These are phyloP conservation scores for Hetaerina titia DNA, from an alignment of 2,888 invertebrate species.

Conservation along the genomic window DNA sequence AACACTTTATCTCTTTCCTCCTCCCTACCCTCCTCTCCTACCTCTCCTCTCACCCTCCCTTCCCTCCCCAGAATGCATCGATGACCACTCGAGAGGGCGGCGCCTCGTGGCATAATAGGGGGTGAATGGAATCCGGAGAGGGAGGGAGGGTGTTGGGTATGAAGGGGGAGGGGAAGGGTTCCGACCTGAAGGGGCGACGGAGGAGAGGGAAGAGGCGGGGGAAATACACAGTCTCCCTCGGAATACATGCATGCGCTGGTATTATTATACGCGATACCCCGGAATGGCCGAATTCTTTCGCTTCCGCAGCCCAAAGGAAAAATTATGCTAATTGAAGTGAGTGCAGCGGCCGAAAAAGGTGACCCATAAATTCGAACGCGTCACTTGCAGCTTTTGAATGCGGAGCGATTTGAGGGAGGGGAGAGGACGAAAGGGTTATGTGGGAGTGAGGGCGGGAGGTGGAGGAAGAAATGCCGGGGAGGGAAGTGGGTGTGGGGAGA, in stretches of 20 bases:
- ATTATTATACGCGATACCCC: not conserved
- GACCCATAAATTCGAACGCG: constrained; percentile 48
- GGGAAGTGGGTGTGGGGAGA: too few species aligned
- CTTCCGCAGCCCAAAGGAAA: not conserved
- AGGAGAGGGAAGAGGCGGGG: not conserved
- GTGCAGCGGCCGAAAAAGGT: constrained; percentile 5
- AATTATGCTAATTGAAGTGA: constrained; percentile 58
- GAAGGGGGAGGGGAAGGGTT: not conserved
- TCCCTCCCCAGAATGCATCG: constrained; percentile 15
- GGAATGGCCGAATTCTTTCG: not conserved
- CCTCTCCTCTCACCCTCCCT: not conserved
- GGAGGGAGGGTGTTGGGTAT: not conserved
- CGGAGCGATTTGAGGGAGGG: not conserved
- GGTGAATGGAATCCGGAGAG: not conserved
- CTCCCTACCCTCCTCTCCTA: not conserved
- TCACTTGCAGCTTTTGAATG: constrained; percentile 14
- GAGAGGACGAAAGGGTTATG: not conserved
- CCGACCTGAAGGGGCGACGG: too few species aligned
- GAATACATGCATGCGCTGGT: not conserved
- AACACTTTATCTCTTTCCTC: constrained; percentile 1
- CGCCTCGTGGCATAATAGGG: not conserved
- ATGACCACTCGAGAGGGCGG: not conserved
- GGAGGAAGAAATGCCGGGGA: not conserved
- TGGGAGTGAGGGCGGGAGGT: too few species aligned
- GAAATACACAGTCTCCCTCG: not conserved